Conservation (phyloP, 1,140 invertebrate genomes). For the Campoletis sonorensis region DNA sequence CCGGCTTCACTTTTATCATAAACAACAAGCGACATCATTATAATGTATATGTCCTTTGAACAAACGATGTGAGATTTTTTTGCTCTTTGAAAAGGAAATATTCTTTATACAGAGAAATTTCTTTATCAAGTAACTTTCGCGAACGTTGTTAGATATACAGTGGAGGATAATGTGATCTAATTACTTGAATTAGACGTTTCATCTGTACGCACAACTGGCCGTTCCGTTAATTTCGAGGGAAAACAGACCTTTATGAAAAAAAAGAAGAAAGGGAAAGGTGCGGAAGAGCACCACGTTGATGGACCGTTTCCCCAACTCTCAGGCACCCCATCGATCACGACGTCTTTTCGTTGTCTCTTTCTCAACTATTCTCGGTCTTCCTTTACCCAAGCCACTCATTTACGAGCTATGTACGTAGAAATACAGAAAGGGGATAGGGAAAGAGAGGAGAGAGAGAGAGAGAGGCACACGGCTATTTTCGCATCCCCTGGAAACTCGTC, state of each 20-base stretch:
- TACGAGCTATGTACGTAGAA: not conserved
- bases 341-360: constrained; percentile 25
- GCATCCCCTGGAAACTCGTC: constrained; percentile 41
- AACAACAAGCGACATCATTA: not conserved
- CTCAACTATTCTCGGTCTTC: not conserved
- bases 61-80: not conserved
- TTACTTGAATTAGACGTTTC: constrained; percentile 30
- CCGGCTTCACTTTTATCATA: constrained; percentile 17
- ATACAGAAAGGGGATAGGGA: constrained; percentile 5
- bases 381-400: not conserved
- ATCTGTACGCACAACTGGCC: constrained; percentile 26
- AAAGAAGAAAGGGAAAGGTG: not conserved
- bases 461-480: constrained; percentile 22
- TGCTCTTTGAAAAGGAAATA: not conserved
- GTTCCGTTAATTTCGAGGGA: constrained; percentile 40
- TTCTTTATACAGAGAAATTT: not conserved
- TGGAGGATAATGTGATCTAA: constrained; percentile 8
- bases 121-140: not conserved
- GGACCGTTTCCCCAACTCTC: constrained; percentile 36
- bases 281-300: constrained; percentile 30
- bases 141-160: constrained; percentile 8
- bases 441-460: too few relatives aligned
- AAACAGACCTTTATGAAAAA: constrained; percentile 47
- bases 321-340: constrained; percentile 48
- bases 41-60: too few relatives aligned